phyloP scores from a whole-genome alignment of 2,888 invertebrate species.

The Dicyrtomina minuta region DNA sequence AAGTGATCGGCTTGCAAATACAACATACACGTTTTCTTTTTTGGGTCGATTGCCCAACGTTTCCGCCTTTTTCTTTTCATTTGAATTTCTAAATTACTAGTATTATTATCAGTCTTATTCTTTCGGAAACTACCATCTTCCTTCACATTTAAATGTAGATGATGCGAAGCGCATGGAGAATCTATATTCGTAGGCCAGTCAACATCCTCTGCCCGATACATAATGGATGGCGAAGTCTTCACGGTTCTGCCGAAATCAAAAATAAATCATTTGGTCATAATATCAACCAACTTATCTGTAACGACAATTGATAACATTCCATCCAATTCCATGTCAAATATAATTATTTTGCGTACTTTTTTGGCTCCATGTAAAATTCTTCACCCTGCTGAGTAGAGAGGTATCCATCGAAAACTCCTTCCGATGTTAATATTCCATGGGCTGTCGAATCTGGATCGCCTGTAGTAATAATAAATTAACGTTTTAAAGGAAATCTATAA shows the following conservation, averaged over 20 bases:
- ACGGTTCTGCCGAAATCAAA: conserved; percentile 22
- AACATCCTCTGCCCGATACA: conserved; percentile 80
- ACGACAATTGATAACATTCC: background rate
- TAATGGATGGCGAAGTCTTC: conserved; percentile 57
- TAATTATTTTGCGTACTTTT: conserved; percentile 61
- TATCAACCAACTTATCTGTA: background rate
- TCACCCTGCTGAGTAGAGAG: conserved; percentile 76
- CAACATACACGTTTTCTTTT: conserved; percentile 90
- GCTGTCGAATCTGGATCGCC: conserved; percentile 80
- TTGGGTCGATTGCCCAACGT: conserved; percentile 68
- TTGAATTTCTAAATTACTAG: background rate
- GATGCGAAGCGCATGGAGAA: conserved; percentile 64
- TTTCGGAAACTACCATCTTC: conserved; percentile 36
- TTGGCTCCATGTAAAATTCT: conserved; percentile 77
- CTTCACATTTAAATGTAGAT: conserved; percentile 59
- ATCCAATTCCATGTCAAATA: background rate
- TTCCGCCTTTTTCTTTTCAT: conserved; percentile 42
- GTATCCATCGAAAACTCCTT: conserved; percentile 87
- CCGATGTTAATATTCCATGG: conserved; percentile 80
- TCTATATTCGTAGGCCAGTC: conserved; percentile 56
- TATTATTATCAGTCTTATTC: background rate
- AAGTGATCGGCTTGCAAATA: conserved; percentile 96
- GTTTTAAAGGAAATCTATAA: too few species aligned
- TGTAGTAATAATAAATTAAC: conserved; percentile 57
- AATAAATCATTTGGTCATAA: conserved; percentile 8